A percentile compares a stretch with the other conserved stretches of the same genome.
These are phyloP conservation scores for Caenorhabditis briggsae DNA, from an alignment of 1,140 invertebrate species.

Conservation along the genomic window DNA sequence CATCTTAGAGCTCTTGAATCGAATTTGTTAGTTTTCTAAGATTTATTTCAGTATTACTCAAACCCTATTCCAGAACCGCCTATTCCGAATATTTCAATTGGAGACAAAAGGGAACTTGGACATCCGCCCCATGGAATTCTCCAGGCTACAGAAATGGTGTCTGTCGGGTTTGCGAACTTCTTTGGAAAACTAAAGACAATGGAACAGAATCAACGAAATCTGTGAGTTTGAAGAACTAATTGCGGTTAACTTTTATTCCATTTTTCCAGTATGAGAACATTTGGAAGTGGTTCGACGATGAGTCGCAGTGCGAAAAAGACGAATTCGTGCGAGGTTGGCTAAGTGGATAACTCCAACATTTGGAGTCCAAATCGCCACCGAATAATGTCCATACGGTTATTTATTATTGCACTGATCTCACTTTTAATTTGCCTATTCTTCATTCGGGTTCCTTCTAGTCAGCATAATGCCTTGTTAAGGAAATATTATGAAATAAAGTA, in stretches of 20 bases:
- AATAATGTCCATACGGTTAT: not conserved
- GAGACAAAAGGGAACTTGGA: constrained; percentile 56
- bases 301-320: constrained; percentile 59
- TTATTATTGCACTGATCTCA: not conserved
- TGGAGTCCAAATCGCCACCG: not conserved
- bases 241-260: no score
- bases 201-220: constrained; percentile 27
- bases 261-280: constrained; percentile 62
- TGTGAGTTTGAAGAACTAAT: no score
- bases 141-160: constrained; percentile 55
- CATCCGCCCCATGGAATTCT: constrained; percentile 61
- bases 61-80: constrained; percentile 42
- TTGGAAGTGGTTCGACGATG: constrained; percentile 60
- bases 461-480: not conserved
- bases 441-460: not conserved
- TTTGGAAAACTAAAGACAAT: constrained; percentile 50
- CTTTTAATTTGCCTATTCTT: not conserved
- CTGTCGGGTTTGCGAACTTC: constrained; percentile 57
- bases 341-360: not conserved
- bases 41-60: not conserved
- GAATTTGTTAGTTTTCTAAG: not conserved
- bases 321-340: constrained; percentile 57
- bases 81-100: constrained; percentile 62
- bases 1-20: constrained; percentile 56
- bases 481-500: no score